phyloP scores from a whole-genome alignment of 2,797 vertebrate genomes.

The Valencia hispanica region DNA sequence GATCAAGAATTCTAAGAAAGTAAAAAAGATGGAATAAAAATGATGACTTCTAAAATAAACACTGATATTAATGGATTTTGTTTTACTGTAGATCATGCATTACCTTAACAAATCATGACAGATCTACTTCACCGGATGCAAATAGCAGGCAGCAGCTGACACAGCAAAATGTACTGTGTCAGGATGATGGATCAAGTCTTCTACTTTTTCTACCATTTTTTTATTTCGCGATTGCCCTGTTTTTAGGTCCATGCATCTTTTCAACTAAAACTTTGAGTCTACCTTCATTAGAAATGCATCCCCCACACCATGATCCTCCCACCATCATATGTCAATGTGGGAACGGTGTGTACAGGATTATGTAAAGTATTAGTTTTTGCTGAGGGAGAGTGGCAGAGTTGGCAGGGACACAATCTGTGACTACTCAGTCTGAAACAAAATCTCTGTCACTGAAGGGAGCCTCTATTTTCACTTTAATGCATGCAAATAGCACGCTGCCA shows the following conservation, averaged over 20 bases:
- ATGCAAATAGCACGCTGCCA: conserved; percentile 68
- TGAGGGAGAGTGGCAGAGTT: conserved; percentile 17
- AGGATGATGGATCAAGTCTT: background rate
- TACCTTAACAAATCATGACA: background rate
- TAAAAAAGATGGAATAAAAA: background rate
- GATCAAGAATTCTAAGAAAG: background rate
- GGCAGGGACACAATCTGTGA: conserved; percentile 38
- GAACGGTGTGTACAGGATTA: background rate
- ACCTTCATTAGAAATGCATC: background rate
- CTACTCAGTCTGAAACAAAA: conserved; percentile 48
- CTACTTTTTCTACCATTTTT: background rate
- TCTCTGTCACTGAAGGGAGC: conserved; percentile 55
- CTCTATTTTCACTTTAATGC: conserved; percentile 57
- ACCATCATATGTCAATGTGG: background rate
- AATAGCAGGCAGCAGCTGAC: background rate
- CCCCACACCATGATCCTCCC: background rate
- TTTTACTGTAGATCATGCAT: background rate
- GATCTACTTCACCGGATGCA: background rate
- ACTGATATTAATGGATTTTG: background rate
- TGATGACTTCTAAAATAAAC: background rate
- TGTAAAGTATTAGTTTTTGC: conserved; percentile 8
- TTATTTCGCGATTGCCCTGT: background rate
- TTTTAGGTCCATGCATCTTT: background rate
- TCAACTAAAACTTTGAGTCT: background rate
- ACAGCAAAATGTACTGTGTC: background rate